Conservation (phyloP, 2,113 vertebrate genomes). For the Ammospiza caudacuta region DNA sequence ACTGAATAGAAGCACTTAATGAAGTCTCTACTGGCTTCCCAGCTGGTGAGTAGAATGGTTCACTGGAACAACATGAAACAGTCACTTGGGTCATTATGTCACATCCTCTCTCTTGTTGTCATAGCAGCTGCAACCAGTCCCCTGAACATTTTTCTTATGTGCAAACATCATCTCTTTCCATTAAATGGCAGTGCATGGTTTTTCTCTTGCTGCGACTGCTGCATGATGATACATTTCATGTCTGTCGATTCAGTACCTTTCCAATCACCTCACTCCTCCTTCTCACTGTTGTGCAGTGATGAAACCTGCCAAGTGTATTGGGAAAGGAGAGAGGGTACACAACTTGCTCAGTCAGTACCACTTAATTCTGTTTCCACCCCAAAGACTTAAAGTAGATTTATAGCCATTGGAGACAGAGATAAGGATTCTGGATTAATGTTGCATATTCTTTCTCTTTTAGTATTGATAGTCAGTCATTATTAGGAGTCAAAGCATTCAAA, state of each 20-base stretch:
- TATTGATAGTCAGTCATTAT: background rate
- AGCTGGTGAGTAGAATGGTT: conserved; percentile 20
- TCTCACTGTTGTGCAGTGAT: background rate
- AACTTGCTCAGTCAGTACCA: background rate
- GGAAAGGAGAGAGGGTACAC: background rate
- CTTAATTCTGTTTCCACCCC: background rate
- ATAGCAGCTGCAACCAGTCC: conserved; percentile 74
- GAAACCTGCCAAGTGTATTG: background rate
- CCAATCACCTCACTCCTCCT: background rate
- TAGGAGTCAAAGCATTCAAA: background rate
- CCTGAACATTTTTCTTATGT: conserved; percentile 31
- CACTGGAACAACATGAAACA: conserved; percentile 29
- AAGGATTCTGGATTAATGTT: background rate
- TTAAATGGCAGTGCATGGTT: background rate
- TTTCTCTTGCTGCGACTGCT: background rate
- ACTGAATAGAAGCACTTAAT: conserved; percentile 74
- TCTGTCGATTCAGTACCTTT: background rate
- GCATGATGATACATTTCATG: background rate
- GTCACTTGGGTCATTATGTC: conserved; percentile 55
- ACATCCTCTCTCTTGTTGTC: conserved; percentile 72
- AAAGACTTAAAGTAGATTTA: background rate
- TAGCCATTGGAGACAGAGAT: background rate
- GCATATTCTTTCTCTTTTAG: background rate
- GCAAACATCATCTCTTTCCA: conserved; percentile 1
- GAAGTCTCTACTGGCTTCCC: conserved; percentile 73